phyloP scores from a whole-genome alignment of 2,888 invertebrate genomes.

The Dasypolia templi region DNA sequence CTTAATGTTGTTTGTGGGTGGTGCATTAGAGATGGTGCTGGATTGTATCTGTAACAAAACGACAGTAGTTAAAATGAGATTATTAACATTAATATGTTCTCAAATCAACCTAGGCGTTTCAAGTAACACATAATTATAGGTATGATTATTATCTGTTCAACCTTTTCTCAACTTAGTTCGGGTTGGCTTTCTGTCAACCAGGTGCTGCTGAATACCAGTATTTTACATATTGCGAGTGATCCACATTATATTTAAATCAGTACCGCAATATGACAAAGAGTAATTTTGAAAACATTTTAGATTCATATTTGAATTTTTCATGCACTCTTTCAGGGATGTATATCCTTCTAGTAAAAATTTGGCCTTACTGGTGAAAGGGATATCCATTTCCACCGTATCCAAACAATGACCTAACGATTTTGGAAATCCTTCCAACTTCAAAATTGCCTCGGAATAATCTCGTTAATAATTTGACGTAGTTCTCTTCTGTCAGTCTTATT shows the following conservation, averaged over 20 bases:
- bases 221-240: neutral
- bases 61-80: neutral
- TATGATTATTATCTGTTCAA: neutral
- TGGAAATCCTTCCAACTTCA: conserved; percentile 79
- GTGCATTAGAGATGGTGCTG: conserved; percentile 84
- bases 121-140: neutral
- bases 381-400: conserved; percentile 81
- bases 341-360: neutral
- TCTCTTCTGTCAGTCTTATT: conserved; percentile 80
- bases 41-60: conserved; percentile 79
- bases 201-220: neutral
- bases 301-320: neutral
- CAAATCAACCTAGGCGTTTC: neutral
- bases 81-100: neutral
- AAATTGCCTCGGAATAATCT: conserved; percentile 84
- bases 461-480: conserved; percentile 80
- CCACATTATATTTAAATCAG: neutral
- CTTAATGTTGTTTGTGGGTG: conserved; percentile 84
- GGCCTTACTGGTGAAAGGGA: conserved; percentile 76
- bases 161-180: neutral
- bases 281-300: neutral
- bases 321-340: neutral
- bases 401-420: conserved; percentile 79
- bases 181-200: neutral
- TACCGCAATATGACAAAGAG: neutral